These are phyloP conservation scores for Troides aeacus DNA, from an alignment of 2,888 invertebrate genomes.

Conservation along the genomic window DNA sequence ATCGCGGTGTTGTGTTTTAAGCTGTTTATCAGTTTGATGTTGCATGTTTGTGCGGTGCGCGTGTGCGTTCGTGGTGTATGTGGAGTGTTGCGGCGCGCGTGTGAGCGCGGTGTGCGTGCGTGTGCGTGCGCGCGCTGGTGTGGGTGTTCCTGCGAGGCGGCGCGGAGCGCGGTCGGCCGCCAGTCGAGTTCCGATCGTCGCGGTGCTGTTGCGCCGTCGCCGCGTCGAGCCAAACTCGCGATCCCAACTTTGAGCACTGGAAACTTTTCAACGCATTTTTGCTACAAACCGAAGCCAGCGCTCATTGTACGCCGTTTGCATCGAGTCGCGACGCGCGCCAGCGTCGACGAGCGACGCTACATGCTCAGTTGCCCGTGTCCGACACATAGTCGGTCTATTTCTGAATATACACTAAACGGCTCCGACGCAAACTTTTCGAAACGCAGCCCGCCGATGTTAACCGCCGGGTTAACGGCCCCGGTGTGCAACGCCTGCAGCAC, in stretches of 20 bases:
- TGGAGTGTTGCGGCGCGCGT: constrained; percentile 47
- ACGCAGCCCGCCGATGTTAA: constrained; percentile 65
- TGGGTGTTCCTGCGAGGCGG: constrained; percentile 67
- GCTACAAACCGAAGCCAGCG: constrained; percentile 52
- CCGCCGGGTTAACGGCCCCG: constrained; percentile 74
- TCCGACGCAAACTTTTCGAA: constrained; percentile 76
- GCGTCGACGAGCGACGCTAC: constrained; percentile 48
- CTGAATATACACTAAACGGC: constrained; percentile 77
- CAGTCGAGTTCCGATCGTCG: constrained; percentile 71
- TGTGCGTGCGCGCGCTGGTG: constrained; percentile 44
- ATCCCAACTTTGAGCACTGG: constrained; percentile 77
- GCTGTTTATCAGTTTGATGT: constrained; percentile 69
- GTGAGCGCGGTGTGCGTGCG: constrained; percentile 34
- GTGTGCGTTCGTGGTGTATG: constrained; percentile 30
- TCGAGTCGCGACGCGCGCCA: constrained; percentile 49
- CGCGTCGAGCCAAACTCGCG: constrained; percentile 66
- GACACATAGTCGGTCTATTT: constrained; percentile 72
- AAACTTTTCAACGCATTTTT: constrained; percentile 74
- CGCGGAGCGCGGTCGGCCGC: constrained; percentile 48
- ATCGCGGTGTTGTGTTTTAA: constrained; percentile 68
- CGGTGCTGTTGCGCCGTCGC: constrained; percentile 64
- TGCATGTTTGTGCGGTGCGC: constrained; percentile 46
- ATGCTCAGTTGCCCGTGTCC: constrained; percentile 60
- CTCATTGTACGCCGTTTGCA: constrained; percentile 49
- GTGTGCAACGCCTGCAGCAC: constrained; percentile 73